Percentiles rank a stretch among this genome's conserved stretches.
These are phyloP conservation scores for Gallinago paraguaiae DNA, from an alignment of 2,113 vertebrate genomes.

Conservation along the genomic window DNA sequence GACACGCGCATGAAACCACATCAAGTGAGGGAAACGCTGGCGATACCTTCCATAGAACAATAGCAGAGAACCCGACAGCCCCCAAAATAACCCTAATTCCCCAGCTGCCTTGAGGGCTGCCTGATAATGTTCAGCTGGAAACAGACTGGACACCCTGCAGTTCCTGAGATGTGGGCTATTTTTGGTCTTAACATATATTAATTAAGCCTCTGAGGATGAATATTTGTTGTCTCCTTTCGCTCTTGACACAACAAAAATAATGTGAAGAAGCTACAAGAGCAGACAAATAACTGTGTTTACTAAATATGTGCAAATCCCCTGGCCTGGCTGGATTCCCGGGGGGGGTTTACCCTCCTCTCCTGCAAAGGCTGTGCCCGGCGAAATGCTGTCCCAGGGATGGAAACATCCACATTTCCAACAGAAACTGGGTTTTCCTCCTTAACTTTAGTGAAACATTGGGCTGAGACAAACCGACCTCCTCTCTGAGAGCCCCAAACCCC, in stretches of 20 bases:
- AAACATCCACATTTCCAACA: background rate
- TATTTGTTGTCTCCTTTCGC: conserved; percentile 15
- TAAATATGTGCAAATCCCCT: background rate
- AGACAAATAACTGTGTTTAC: background rate
- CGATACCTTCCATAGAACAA: background rate
- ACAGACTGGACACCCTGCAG: background rate
- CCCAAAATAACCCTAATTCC: conserved; percentile 29
- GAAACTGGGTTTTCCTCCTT: background rate
- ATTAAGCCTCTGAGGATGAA: conserved; percentile 25
- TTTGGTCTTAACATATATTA: background rate
- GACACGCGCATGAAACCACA: background rate
- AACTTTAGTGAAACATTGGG: background rate
- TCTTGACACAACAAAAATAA: conserved; percentile 25
- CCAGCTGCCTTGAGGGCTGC: background rate
- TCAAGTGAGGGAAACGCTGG: background rate
- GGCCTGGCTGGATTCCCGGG: background rate
- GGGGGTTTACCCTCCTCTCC: background rate
- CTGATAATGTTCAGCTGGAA: background rate
- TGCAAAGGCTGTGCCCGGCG: background rate
- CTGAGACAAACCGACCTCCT: background rate
- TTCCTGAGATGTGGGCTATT: background rate
- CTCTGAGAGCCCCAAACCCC: background rate
- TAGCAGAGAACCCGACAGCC: background rate
- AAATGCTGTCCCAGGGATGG: fast-evolving
- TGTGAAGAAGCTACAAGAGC: background rate